These are phyloP conservation scores for Sinotaia quadrata DNA, from an alignment of 2,888 invertebrate genomes.

Conservation along the genomic window DNA sequence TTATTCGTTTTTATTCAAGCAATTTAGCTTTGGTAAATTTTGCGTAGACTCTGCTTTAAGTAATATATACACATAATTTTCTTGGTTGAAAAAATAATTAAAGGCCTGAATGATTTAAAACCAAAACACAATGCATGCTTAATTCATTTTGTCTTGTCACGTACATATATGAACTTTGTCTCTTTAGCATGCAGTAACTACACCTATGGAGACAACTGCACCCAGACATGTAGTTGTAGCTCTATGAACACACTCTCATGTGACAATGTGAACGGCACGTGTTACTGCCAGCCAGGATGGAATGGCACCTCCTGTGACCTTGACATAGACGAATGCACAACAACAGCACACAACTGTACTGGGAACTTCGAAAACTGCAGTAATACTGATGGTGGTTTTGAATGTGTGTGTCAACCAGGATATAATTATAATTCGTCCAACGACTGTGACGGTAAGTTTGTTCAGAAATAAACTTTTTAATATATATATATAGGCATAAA, in stretches of 20 bases:
- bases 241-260: constrained; percentile 30
- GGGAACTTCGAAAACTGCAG: background rate
- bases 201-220: constrained; percentile 29
- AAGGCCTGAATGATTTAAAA: too few relatives aligned
- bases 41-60: too few relatives aligned
- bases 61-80: too few relatives aligned
- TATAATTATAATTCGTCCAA: background rate
- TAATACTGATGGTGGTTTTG: background rate
- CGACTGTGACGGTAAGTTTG: background rate
- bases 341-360: background rate
- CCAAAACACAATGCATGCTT: too few relatives aligned
- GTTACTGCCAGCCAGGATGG: constrained; percentile 37
- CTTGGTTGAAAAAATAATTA: too few relatives aligned
- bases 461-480: too few relatives aligned
- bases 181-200: constrained; percentile 25
- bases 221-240: constrained; percentile 26
- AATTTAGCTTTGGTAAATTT: too few relatives aligned
- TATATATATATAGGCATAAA: too few relatives aligned
- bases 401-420: background rate
- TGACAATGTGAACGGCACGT: constrained; percentile 30
- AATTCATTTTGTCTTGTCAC: too few relatives aligned
- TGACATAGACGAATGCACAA: constrained; percentile 28
- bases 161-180: too few relatives aligned
- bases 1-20: too few relatives aligned
- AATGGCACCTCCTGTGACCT: constrained; percentile 20